These are phyloP conservation scores for Esox lucius DNA, from an alignment of 2,797 vertebrate species.

Conservation along the genomic window DNA sequence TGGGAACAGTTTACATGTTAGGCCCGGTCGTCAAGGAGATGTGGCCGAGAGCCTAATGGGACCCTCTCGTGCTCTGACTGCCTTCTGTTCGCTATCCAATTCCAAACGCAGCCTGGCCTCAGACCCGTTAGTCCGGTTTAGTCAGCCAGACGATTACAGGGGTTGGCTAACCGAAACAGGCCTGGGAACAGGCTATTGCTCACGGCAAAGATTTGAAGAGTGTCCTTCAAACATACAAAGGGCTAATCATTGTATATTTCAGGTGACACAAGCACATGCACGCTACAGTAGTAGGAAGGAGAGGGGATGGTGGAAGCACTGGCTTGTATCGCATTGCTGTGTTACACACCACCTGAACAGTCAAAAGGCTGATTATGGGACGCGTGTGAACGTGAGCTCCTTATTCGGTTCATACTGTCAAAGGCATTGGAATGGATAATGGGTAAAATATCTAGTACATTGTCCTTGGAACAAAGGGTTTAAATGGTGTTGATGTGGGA, in stretches of 20 bases:
- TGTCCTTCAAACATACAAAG: slow-evolving; percentile 25
- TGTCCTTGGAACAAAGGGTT: too few relatives aligned
- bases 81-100: slow-evolving; percentile 10
- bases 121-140: background rate
- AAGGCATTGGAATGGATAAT: too few relatives aligned
- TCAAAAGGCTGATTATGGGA: slow-evolving; percentile 23
- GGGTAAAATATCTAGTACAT: too few relatives aligned
- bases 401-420: too few relatives aligned
- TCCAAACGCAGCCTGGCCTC: slow-evolving; percentile 31
- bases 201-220: background rate
- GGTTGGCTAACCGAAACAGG: background rate
- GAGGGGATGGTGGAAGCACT: slow-evolving; percentile 3
- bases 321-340: slow-evolving; percentile 23
- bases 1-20: slow-evolving; percentile 77
- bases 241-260: slow-evolving; percentile 39
- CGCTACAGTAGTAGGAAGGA: slow-evolving; percentile 18
- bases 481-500: too few relatives aligned
- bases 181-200: background rate
- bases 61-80: slow-evolving; percentile 33
- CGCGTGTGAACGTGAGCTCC: too few relatives aligned
- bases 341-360: slow-evolving; percentile 8
- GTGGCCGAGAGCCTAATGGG: slow-evolving; percentile 52
- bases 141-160: background rate
- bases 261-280: slow-evolving; percentile 6
- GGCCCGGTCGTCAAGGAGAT: slow-evolving; percentile 74